A percentile compares a stretch with the other conserved stretches of the same genome.
These are phyloP conservation scores for Iselma pallidipennis DNA, from an alignment of 2,888 invertebrate species.

Conservation along the genomic window DNA sequence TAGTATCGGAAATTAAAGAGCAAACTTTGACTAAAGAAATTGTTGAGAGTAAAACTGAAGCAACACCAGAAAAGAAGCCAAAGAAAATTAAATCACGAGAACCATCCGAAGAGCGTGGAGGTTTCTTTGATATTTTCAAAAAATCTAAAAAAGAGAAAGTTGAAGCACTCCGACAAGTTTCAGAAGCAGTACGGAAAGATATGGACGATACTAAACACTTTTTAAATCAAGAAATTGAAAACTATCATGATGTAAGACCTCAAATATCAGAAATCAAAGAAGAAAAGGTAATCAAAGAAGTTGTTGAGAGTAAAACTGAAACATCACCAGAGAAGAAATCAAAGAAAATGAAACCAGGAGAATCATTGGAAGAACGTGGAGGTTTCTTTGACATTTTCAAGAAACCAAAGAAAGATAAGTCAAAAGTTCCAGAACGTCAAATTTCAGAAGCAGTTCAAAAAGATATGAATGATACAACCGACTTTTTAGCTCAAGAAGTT, in stretches of 20 bases:
- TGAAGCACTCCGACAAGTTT: constrained; percentile 13
- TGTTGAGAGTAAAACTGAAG: background rate
- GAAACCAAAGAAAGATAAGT: constrained; percentile 12
- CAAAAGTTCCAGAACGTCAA: constrained; percentile 5
- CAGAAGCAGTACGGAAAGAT: constrained; percentile 25
- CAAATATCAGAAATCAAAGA: background rate
- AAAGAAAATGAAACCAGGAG: background rate
- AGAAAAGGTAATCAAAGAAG: background rate
- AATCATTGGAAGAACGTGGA: constrained; percentile 1
- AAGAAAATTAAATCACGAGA: background rate
- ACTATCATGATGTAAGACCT: constrained; percentile 35
- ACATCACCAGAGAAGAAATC: background rate
- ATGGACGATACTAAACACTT: constrained; percentile 35
- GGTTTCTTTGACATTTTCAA: constrained; percentile 10
- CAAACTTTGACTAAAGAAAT: background rate
- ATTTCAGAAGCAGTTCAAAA: constrained; percentile 9
- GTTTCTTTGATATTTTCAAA: constrained; percentile 5
- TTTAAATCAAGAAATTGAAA: constrained; percentile 32
- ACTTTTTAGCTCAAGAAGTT: constrained; percentile 21
- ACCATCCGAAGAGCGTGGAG: background rate
- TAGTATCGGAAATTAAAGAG: too few relatives aligned
- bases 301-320: background rate
- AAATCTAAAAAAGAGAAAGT: background rate
- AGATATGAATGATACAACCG: constrained; percentile 13
- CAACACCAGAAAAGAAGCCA: background rate